A percentile compares a stretch with the other conserved stretches of the same genome.
phyloP scores from a whole-genome alignment of 2,113 vertebrate genomes.

The Apodemus sylvaticus region DNA sequence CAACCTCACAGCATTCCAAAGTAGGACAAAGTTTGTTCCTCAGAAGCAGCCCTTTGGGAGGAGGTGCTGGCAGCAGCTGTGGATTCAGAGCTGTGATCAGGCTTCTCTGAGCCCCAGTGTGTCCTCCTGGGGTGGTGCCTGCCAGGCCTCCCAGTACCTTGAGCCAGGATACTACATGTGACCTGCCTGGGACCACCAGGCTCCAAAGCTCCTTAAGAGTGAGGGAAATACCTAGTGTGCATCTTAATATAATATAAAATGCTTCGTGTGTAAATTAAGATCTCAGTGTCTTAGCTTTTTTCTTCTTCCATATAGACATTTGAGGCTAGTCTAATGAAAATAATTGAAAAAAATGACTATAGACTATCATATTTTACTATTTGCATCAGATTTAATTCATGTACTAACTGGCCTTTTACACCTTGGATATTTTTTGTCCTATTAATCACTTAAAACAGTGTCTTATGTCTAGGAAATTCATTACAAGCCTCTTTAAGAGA shows the following conservation, averaged over 20 bases:
- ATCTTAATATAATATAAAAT: not conserved
- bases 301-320: not conserved
- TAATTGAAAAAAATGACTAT: not conserved
- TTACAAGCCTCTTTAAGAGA: slow-evolving; percentile 65
- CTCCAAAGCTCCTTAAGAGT: not conserved
- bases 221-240: not conserved
- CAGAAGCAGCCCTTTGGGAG: not conserved
- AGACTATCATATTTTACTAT: not conserved
- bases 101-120: not conserved
- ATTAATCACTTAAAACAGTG: slow-evolving; percentile 55
- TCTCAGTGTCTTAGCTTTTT: not conserved
- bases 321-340: slow-evolving; percentile 31
- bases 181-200: not conserved
- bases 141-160: not conserved
- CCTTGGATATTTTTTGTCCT: slow-evolving; percentile 52
- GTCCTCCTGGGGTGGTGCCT: not conserved
- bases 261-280: not conserved
- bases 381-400: not conserved
- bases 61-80: not conserved
- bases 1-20: not conserved
- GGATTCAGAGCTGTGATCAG: not conserved
- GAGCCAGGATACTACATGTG: not conserved
- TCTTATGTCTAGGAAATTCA: slow-evolving; percentile 73
- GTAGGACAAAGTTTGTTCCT: not conserved
- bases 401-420: not conserved